Base-by-base conservation (phyloP, 2,113 vertebrate genomes). In the Phyllostomus discolor region DNA sequence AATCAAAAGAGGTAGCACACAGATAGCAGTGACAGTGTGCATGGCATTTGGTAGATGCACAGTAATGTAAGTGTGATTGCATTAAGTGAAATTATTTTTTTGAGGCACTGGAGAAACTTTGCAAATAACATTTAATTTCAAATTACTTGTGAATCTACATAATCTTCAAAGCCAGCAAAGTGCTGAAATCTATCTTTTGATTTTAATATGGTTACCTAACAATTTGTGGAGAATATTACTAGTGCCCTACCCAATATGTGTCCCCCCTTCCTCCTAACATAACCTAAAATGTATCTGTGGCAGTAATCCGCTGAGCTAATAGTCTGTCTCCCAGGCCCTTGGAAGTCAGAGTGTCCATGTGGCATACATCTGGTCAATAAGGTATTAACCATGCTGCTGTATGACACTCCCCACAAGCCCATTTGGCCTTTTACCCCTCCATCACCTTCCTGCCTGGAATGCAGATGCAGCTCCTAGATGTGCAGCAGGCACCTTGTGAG, bases 41-140 rank as follows among this genome's bases (percentile, higher is more conserved):
- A 10, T 14, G 52, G 24, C 33, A 19, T 24, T 7, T 31, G 20
- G 4, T 22, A 70, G 35, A 33, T 52, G 35, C 38, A 82, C 54
- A 22, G 16, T 12, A 31, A 43, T 28, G 4, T 66, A 19, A 79
- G 12, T 24, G 31, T 73, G 12, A 64, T 83, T 87, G 12, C 15
- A 14, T 83, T 46, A 76, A 80, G 1, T 48, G 16, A 83, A 83
- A 62, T 62, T 5, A 57, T 67, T 87, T 73, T 62, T 59, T 35
- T 41, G n/a, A 90, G 31, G 31, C 54, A 79, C 7, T 82, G 15
- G 22, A 96, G 62, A 79, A 94, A 75, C 35, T 52, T 52, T 80
- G 9, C 2, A 38, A 43, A 41, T 43, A 69, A 66, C 50, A 54
- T 73, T 67, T 92, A 38, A 91, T 69, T 67, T 76, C 33, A 66